Base-by-base conservation (phyloP, 2,113 vertebrate species). In the Chaetodon trifascialis region DNA sequence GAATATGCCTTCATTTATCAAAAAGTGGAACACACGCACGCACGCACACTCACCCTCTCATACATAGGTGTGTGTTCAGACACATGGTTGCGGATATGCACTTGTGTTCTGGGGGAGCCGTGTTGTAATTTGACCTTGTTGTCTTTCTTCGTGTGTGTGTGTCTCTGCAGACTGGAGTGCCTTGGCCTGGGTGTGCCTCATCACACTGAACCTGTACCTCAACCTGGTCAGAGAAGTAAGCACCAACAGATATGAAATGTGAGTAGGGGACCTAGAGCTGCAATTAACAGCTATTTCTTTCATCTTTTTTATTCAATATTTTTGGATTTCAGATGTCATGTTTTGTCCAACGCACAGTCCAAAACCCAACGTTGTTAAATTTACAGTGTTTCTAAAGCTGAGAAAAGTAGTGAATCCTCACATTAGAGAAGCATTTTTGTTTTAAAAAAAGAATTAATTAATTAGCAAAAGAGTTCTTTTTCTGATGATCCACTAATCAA, bases 111-210 rank as follows among this genome's bases (percentile, higher is more conserved):
- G 2, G 3, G 70, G 19, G 66, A 76, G 73, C 74, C 60, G 58
- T 86, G 78, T 76, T 88, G 86, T 83, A 69, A 82, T 90, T 84
- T 91, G 86, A 91, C 89, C 91, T 92, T 89, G 84, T 80, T 84
- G 76, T 91, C 85, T 80, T 77, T 75, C 73, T 36, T 30, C 3
- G 30, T 30, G 30, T 40, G 38, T 40, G 38, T 40, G 47, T 79
- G 12, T 78, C 49, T 67, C 84, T 87, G 79, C 91, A 96, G 96
- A 96, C 87, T 96, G 96, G 96, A 94, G 95, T 81, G 92, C 96
- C 71, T 88, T 96, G 89, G 94, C 93, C 62, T 96, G 96, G 96
- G 96, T 96, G 71, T 96, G 95, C 89, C 95, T 95, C 79, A 96
- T 96, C 89, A 96, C 96, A 19, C 64, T 96, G 46, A 96, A 96